A percentile compares a stretch with the other conserved stretches of the same genome.
Conservation (phyloP, 2,113 vertebrate species). For the Phoxinus phoxinus region DNA sequence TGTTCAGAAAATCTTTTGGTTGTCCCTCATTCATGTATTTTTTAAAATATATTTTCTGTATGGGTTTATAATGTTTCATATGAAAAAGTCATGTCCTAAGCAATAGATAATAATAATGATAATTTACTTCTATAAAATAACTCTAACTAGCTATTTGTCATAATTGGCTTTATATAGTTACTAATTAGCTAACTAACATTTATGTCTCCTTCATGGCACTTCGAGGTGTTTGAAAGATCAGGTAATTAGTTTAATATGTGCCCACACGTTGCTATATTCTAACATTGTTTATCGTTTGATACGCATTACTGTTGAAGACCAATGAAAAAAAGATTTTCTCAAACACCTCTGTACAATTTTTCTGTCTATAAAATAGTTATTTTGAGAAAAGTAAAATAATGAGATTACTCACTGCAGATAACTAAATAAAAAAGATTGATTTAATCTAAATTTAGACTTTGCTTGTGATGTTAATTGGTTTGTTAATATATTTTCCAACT, state of each 20-base stretch:
- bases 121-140: background rate
- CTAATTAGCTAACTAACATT: slow-evolving; percentile 30
- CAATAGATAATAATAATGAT: background rate
- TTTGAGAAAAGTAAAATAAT: background rate
- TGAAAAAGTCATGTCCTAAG: background rate
- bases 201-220: background rate
- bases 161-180: slow-evolving; percentile 10
- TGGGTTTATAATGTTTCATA: background rate
- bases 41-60: background rate
- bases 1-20: background rate
- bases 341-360: background rate
- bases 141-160: background rate
- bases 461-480: slow-evolving; percentile 11
- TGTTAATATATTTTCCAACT: slow-evolving; percentile 17
- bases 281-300: background rate
- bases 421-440: background rate
- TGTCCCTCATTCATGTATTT: background rate
- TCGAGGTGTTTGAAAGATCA: slow-evolving; percentile 14
- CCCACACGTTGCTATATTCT: slow-evolving; percentile 25
- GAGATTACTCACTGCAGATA: background rate
- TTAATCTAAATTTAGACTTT: slow-evolving; percentile 8
- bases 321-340: slow-evolving; percentile 10
- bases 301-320: background rate
- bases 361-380: background rate
- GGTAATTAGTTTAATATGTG: slow-evolving; percentile 10